Evolutionary conservation across 2,113 vertebrate species (phyloP), one percentile per base, ranked within the genome.

Genomic region (Boleophthalmus pectinirostris): DNA sequence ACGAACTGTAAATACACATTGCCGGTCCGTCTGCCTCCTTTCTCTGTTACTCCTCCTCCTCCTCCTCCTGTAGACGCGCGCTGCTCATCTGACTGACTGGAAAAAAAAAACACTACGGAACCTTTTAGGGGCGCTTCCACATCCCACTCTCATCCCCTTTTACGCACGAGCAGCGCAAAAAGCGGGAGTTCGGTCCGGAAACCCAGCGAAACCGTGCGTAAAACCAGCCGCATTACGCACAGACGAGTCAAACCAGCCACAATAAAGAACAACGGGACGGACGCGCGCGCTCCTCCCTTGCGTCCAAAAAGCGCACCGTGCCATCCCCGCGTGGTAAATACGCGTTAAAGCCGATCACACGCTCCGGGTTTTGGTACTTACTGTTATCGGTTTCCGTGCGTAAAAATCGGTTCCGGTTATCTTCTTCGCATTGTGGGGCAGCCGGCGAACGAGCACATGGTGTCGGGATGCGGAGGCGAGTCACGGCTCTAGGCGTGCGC

Each of bases 401-500:
- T 74, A 69, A 38, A n/a, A 29, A 51, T 20, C 9, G n/a, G 18
- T 24, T 58, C 4, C 60, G 73, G 71, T 83, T 74, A 88, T 88
- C 72, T n/a, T n/a, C n/a, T 45, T 73, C 63, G 77, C 84, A 73
- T 83, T 77, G 45, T 78, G 75, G 74, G 65, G 70, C 61, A 78
- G 64, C 81, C 81, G 77, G 84, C 70, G 76, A 45, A 11, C 45
- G 75, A 82, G 84, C 88, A 87, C 90, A 90, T 90, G 87, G 88
- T 46, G 82, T 69, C 38, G 56, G 23, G 54, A 56, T 21, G 54
- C 72, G 77, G 77, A 65, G 70, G 70, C 72, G 71, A 80, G 71
- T 73, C 71, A 35, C 38, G 10, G 38, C 38, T 43, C 9, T 10
- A 54, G 56, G 68, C 68, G 64, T 63, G 58, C 70, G 68, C 24